Base-by-base conservation (phyloP, 2,113 vertebrate genomes). In the Podiceps cristatus region DNA sequence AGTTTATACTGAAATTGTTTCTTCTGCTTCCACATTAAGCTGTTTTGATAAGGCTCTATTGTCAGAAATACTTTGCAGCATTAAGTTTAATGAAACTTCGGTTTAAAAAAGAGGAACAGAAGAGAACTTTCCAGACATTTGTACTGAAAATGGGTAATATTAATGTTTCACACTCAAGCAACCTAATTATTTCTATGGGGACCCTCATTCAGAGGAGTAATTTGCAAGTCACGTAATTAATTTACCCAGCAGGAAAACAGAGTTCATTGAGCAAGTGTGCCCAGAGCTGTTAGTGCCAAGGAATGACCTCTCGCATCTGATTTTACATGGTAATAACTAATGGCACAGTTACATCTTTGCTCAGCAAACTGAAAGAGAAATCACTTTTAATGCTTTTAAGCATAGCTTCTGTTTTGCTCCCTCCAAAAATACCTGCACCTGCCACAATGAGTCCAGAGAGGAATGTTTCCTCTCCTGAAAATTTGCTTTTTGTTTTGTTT, bases 211-310 rank as follows among this genome's bases (percentile, higher is more conserved):
- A 83, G 73, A 91, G 52, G 44, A 88, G 47, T 86, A 92, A 93
- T 96, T 95, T 97, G 80, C 76, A 81, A 64, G 66, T 92, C 94
- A 95, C 28, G 2, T 96, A 96, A 98, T 96, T 94, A 95, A 93
- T 97, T 96, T 85, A 74, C 66, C 81, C 97, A 92, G 78, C 27
- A 97, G 74, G 73, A 95, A 95, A 95, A 84, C 50, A 96, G 52
- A 92, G 82, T 91, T 95, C 89, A 53, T 33, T 71, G 52, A 93
- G 69, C 62, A 97, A 95, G 79, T 62, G 55, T 94, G 79, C 79
- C 66, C 42, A 93, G 88, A 95, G 92, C 72, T 95, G 78, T 79
- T 59, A 75, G 73, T 87, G 69, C 67, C 87, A 94, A 68, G 58
- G 47, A 89, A 79, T 78, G 89, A 96, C 96, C 79, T 95, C 82